Base-by-base conservation (phyloP, 2,113 vertebrate species). In the Lophura nycthemera region DNA sequence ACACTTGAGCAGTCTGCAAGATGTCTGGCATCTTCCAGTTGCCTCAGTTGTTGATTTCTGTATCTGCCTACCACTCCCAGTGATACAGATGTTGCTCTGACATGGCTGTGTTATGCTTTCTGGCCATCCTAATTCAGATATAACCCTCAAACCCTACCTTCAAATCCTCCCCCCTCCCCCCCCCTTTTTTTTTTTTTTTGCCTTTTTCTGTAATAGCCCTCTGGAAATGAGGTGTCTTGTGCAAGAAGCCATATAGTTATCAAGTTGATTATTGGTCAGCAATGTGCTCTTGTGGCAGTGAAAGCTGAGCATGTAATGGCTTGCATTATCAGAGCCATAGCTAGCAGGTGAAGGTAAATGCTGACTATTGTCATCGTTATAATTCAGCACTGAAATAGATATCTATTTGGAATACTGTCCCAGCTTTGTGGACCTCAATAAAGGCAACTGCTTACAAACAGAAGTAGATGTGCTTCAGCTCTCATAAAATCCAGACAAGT, bases 41-140 rank as follows among this genome's bases (percentile, higher is more conserved):
- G 2, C 11, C 40, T 66, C 20, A 15, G 9, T 36, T 0, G 0
- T 9, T 78, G 48, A 5, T 2, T 76, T 91, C 27, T 80, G 2
- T 30, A 21, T 79, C 43, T 83, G 0, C 40, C 20, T 56, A 34
- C 40, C 40, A 9, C 59, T 65, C 34, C 11, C 32, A 61, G 29
- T 36, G 43, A 8, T 63, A 27, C n/a, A 64, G 56, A 60, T 71
- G 34, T 75, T 88, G 47, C 30, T 80, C 32, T 66, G 27, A 17
- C 16, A 59, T 30, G 27, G 38, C 34, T 56, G 15, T 19, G 6
- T 91, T 0, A 0, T 54, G 40, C n/a, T 76, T n/a, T 80, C 34
- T 76, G 64, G 32, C 36, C 16, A 16, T 73, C 50, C 20, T 77
- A 22, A 43, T 43, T 65, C 25, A 83, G 40, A 36, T 2, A 4